These are phyloP conservation scores for Naja naja DNA, from an alignment of 2,113 vertebrate genomes.

Conservation along the genomic window DNA sequence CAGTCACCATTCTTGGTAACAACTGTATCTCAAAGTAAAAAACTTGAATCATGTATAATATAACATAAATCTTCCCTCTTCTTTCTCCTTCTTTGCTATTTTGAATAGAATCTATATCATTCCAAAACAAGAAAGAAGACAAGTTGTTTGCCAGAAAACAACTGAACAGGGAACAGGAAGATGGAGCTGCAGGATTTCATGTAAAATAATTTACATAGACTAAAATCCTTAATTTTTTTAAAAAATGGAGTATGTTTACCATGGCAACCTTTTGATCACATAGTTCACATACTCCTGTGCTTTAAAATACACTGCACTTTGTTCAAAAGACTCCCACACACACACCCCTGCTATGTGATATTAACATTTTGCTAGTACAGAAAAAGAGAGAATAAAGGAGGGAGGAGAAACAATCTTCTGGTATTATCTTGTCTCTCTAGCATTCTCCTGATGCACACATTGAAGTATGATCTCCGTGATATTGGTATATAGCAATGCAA, in stretches of 20 bases:
- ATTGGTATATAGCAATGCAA: background rate
- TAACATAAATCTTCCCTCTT: background rate
- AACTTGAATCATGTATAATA: background rate
- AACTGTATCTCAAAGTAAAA: background rate
- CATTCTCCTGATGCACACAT: background rate
- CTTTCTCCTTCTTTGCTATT: background rate
- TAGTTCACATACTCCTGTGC: slow-evolving; percentile 23
- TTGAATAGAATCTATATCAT: background rate
- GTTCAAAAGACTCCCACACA: background rate
- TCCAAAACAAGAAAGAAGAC: background rate
- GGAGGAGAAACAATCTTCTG: background rate
- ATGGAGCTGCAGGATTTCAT: background rate
- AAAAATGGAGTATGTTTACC: slow-evolving; percentile 10
- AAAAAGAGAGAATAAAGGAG: background rate
- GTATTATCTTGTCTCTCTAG: background rate
- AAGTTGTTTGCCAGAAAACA: background rate
- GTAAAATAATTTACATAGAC: background rate
- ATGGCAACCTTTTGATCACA: slow-evolving; percentile 20
- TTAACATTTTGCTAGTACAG: background rate
- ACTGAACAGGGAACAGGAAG: background rate
- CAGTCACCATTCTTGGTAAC: background rate
- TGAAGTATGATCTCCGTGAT: background rate
- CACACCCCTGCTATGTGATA: background rate
- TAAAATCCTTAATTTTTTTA: background rate
- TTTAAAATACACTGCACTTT: slow-evolving; percentile 16